A percentile compares a stretch with the other conserved stretches of the same genome.
phyloP scores from a whole-genome alignment of 2,888 invertebrate species.

The Halictus ligatus region DNA sequence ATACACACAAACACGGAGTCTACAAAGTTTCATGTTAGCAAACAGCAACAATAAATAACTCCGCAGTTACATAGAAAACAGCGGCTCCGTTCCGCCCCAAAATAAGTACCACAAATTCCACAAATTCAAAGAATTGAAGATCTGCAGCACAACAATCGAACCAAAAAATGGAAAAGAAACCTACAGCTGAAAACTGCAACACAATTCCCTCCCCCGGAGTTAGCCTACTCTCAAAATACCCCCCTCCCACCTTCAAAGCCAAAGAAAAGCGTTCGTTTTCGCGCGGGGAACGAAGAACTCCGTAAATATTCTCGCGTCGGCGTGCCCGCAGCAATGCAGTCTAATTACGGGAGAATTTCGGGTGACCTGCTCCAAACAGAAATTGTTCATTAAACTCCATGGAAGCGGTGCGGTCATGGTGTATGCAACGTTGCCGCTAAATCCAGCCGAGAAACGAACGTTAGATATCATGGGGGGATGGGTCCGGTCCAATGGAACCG shows the following conservation, averaged over 20 bases:
- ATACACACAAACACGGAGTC: no score
- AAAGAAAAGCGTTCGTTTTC: background rate
- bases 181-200: no score
- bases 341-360: constrained; percentile 14
- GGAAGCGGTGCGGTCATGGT: background rate
- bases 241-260: background rate
- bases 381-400: constrained; percentile 17
- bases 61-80: no score
- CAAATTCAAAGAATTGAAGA: no score
- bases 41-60: no score
- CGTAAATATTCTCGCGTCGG: background rate
- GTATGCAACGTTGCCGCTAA: constrained; percentile 17
- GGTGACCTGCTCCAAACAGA: background rate
- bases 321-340: constrained; percentile 1
- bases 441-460: constrained; percentile 32
- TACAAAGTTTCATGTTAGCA: no score
- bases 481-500: background rate
- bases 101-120: no score
- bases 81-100: no score
- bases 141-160: no score
- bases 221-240: background rate
- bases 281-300: background rate
- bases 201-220: background rate
- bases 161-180: no score
- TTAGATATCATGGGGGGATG: constrained; percentile 15